Evolutionary conservation across 1,140 invertebrate species (phyloP), one percentile per base, ranked within the genome.

Genomic region (Ceratina australensis): DNA sequence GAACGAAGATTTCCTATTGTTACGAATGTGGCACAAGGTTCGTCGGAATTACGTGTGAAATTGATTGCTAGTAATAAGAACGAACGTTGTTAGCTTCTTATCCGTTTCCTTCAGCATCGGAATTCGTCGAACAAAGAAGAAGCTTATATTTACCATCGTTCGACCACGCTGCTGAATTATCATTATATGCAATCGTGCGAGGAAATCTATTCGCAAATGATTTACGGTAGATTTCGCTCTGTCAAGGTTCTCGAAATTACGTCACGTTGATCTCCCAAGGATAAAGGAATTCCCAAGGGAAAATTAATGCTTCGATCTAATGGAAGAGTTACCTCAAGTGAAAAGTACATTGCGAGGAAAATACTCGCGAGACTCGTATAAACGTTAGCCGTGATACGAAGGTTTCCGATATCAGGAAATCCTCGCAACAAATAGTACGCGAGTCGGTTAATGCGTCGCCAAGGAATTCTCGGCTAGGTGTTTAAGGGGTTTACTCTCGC

Each of bases 11-110:
- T 24, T 73, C 16, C 13, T n/a, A 67, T 67, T 67, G 24, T 67
- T 28, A 15, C 10, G 49, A 67, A 67, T 67, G 4, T 67, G 12
- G 47, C 18, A 67, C 47, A 67, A 67, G 49, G 49, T 28, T 28
- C 47, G 15, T 28, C 18, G 8, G 49, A 28, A 28, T 3, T 7
- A 50, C 8, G 18, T 3, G 49, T n/a, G 50, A 52, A 52, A 52
- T 52, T 67, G 24, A 67, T 67, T n/a, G 7, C 47, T 1, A 28
- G 65, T 20, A 52, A 52, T 26, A 28, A 50, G 12, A 20, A 52
- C 12, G 4, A n/a, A 49, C 8, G 24, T 26, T 15, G 4, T 47
- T 66, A 66, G 42, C 18, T 49, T n/a, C 54, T 57, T 57, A 65
- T 65, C 18, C 3, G 7, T 12, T 60, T 20, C 8, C 13, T n/a